phyloP scores from a whole-genome alignment of 2,113 vertebrate species.

The Odontophorus gujanensis region DNA sequence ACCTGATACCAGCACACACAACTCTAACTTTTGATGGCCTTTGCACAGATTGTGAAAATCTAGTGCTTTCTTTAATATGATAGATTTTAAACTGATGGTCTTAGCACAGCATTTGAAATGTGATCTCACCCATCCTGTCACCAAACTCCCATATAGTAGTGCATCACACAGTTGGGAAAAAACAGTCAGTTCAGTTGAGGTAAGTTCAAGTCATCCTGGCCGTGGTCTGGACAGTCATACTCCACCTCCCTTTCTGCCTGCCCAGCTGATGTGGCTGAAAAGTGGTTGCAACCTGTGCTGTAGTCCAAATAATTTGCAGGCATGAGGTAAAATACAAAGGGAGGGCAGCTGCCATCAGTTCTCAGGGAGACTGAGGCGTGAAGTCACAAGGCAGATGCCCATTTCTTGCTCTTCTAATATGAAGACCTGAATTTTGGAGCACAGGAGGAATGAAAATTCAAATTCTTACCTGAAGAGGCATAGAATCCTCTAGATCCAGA shows the following conservation, averaged over 20 bases:
- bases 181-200: accelerated
- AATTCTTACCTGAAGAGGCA: not conserved
- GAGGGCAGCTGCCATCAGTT: not conserved
- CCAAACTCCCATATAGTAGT: not conserved
- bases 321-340: not conserved
- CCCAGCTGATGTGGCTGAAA: not conserved
- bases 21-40: not conserved
- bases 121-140: not conserved
- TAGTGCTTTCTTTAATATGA: not conserved
- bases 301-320: not conserved
- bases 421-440: not conserved
- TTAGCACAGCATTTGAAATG: not conserved
- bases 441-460: not conserved
- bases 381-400: not conserved
- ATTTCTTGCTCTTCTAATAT: not conserved
- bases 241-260: not conserved
- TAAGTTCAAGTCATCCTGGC: accelerated
- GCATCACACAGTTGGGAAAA: not conserved
- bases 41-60: not conserved
- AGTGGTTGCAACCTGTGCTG: not conserved
- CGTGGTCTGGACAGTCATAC: not conserved
- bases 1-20: not conserved
- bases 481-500: not conserved
- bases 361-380: not conserved
- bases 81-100: not conserved